Evolutionary conservation across 1,140 invertebrate species (phyloP).

Genomic region (Delia radicum): DNA sequence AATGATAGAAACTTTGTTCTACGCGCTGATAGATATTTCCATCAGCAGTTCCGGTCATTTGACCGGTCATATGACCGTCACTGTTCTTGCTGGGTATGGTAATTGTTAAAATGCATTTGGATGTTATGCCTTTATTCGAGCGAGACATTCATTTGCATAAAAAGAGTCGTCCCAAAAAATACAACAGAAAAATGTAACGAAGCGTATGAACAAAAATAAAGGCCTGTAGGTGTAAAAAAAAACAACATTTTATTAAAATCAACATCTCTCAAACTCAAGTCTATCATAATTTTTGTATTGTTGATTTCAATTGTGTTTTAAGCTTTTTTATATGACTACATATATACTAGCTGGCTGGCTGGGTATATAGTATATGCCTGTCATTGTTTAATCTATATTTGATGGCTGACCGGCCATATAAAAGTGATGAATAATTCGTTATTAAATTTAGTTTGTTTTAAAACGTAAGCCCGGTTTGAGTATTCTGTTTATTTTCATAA

Average conservation of each 20-base stretch:
- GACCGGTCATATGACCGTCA: no score
- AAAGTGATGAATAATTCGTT: neutral
- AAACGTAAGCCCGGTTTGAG: constrained; percentile 1
- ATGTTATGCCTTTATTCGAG: no score
- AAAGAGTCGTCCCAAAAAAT: no score
- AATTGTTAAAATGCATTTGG: no score
- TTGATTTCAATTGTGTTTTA: neutral
- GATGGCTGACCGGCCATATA: neutral
- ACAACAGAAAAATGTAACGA: neutral
- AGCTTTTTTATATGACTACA: neutral
- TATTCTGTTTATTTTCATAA: neutral
- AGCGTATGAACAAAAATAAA: neutral
- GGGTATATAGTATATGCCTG: neutral
- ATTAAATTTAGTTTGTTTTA: constrained; percentile 1
- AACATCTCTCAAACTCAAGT: neutral
- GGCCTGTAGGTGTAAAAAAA: neutral
- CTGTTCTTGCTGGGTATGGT: no score
- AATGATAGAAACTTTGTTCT: no score
- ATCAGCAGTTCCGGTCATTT: no score
- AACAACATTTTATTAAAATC: neutral
- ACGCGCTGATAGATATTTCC: no score
- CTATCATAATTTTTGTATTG: neutral
- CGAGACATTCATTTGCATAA: no score
- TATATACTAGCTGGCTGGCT: neutral
- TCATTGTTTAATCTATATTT: neutral